phyloP scores from a whole-genome alignment of 2,797 vertebrate genomes.

The Microcaecilia unicolor region DNA sequence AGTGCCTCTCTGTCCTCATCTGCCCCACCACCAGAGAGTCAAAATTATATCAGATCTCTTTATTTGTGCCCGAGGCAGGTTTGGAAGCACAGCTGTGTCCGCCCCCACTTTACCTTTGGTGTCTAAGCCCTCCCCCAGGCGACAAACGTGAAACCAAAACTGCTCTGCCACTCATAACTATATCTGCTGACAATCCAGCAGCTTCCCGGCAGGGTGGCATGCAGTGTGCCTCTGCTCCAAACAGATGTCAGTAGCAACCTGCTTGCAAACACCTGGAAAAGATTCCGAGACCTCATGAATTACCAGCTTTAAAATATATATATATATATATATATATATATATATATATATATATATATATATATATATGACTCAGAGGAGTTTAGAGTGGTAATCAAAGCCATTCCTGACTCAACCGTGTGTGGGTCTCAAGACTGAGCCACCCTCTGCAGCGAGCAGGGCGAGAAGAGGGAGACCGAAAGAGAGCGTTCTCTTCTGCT shows the following conservation, averaged over 20 bases:
- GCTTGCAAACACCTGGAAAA: constrained; percentile 79
- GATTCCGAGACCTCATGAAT: constrained; percentile 50
- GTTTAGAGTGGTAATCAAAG: constrained; percentile 64
- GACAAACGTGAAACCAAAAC: constrained; percentile 71
- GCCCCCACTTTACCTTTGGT: constrained; percentile 84
- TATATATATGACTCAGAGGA: constrained; percentile 75
- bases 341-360: too few relatives aligned
- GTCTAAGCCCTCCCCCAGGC: constrained; percentile 80
- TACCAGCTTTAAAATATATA: too few relatives aligned
- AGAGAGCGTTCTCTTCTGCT: constrained; percentile 16
- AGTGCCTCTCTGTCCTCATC: constrained; percentile 77
- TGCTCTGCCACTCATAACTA: constrained; percentile 53
- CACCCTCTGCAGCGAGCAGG: constrained; percentile 13
- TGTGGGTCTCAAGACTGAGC: constrained; percentile 7
- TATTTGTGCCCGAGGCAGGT: constrained; percentile 88
- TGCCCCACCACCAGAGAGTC: constrained; percentile 80
- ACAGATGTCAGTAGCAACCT: constrained; percentile 84
- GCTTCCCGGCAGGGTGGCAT: constrained; percentile 54
- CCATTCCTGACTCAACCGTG: neutral
- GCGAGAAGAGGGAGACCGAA: neutral
- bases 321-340: too few relatives aligned
- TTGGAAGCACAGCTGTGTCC: constrained; percentile 90
- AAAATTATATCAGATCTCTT: constrained; percentile 85
- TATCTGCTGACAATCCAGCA: constrained; percentile 76
- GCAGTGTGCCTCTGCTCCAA: constrained; percentile 49